Percentiles rank a stretch among this genome's conserved stretches.
Evolutionary conservation across 2,113 vertebrate genomes (phyloP).

Genomic region (Sus scrofa): T2T-Sscrofa CM000819.6:35386501-35387000

Average conservation of each 20-base stretch:
- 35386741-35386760: neutral
- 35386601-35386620: neutral
- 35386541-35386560: neutral
- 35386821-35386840: too few relatives aligned
- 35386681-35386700: neutral
- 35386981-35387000: too few relatives aligned
- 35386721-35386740: neutral
- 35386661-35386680: neutral
- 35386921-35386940: too few relatives aligned
- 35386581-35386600: neutral
- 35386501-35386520: neutral
- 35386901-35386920: too few relatives aligned
- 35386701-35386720: neutral
- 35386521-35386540: neutral
- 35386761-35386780: neutral
- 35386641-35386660: neutral
- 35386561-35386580: neutral
- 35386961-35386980: too few relatives aligned
- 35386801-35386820: neutral
- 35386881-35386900: too few relatives aligned
- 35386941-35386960: too few relatives aligned
- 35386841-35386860: too few relatives aligned
- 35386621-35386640: neutral
- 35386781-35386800: neutral
- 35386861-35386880: too few relatives aligned